Percentiles rank a stretch among this genome's conserved stretches.
Conservation (phyloP, 64 coral and sea anemone genomes). For the Pocillopora verrucosa region DNA sequence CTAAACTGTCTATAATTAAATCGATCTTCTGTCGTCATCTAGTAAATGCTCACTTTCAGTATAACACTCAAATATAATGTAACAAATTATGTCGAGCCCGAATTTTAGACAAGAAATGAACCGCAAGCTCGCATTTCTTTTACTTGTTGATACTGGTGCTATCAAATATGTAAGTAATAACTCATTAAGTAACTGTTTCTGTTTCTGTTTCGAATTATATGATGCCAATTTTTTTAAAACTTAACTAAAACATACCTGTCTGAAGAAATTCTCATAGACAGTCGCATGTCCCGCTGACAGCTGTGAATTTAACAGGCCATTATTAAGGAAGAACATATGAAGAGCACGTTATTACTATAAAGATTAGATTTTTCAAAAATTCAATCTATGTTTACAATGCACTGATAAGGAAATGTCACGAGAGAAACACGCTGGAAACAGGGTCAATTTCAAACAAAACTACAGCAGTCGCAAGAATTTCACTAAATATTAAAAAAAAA, state of each 20-base stretch:
- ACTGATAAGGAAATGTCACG: neutral
- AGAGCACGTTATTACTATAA: neutral
- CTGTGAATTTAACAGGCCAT: conserved; percentile 4
- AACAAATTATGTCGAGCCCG: neutral
- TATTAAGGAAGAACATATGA: neutral
- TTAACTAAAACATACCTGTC: conserved; percentile 44
- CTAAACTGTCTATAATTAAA: too few relatives aligned
- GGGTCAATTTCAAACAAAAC: neutral
- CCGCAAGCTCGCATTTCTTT: too few relatives aligned
- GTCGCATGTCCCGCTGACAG: conserved; percentile 74
- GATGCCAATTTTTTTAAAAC: too few relatives aligned
- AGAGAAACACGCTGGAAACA: neutral
- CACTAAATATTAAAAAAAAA: too few relatives aligned
- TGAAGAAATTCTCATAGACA: conserved; percentile 67
- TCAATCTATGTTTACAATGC: neutral
- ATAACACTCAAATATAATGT: neutral
- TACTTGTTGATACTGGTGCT: neutral
- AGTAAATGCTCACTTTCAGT: too few relatives aligned
- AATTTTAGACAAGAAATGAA: neutral
- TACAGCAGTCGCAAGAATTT: too few relatives aligned
- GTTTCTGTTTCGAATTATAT: too few relatives aligned
- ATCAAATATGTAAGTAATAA: too few relatives aligned
- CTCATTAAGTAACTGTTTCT: too few relatives aligned
- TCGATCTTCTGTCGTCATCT: too few relatives aligned
- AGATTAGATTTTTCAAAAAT: neutral